A percentile compares a stretch with the other conserved stretches of the same genome.
Conservation (phyloP, 2,888 invertebrate genomes). For the Drosophila atroscutellata region DNA sequence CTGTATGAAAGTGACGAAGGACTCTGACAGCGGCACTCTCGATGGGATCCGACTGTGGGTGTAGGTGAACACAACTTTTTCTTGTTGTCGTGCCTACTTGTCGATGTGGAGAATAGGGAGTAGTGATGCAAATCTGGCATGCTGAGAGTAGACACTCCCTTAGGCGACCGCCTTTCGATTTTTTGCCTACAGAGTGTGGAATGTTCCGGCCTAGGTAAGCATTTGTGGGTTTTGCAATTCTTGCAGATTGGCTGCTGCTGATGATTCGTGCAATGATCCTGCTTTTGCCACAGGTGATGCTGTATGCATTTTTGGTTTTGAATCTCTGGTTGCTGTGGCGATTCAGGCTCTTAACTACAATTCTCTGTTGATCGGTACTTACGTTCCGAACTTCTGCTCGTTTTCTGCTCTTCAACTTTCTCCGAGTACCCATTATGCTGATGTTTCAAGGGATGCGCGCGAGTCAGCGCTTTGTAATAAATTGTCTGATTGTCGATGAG, state of each 20-base stretch:
- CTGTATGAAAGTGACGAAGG: not conserved
- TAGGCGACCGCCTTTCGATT: slow-evolving; percentile 2
- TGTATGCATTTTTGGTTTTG: slow-evolving; percentile 30
- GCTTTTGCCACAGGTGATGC: slow-evolving; percentile 53
- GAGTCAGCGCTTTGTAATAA: slow-evolving; percentile 50
- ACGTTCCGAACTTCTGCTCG: not conserved
- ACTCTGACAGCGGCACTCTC: slow-evolving; percentile 27
- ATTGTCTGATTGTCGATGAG: slow-evolving; percentile 65
- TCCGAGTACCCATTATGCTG: slow-evolving; percentile 16
- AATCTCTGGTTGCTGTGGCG: not conserved
- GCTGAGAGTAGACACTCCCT: slow-evolving; percentile 30
- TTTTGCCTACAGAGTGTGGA: not conserved
- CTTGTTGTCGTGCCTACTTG: not conserved
- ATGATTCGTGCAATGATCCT: not conserved
- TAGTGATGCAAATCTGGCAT: slow-evolving; percentile 46
- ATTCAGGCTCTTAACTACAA: not conserved
- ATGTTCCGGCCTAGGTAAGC: not conserved
- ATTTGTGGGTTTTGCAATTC: not conserved
- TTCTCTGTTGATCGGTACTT: not conserved
- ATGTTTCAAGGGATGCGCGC: slow-evolving; percentile 16
- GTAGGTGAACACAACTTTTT: not conserved
- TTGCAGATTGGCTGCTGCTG: not conserved
- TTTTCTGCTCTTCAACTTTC: slow-evolving; percentile 4
- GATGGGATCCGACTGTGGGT: not conserved
- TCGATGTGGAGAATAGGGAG: not conserved